These are phyloP conservation scores for Neodiprion lecontei DNA, from an alignment of 1,140 invertebrate genomes.

Conservation along the genomic window DNA sequence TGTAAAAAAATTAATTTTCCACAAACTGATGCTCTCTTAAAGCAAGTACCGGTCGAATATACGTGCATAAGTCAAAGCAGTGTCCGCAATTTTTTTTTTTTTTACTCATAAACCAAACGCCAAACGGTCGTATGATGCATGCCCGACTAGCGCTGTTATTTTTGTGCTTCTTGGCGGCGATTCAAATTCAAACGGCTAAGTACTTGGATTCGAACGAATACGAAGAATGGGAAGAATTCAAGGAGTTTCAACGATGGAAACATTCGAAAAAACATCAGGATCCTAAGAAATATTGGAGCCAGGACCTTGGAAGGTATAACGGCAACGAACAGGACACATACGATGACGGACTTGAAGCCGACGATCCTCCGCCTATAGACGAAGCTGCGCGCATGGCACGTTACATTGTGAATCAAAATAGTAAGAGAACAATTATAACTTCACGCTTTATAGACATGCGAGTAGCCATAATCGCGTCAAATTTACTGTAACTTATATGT, in stretches of 20 bases:
- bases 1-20: background rate
- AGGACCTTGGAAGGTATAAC: background rate
- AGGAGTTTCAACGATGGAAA: constrained; percentile 35
- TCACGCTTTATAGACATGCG: constrained; percentile 9
- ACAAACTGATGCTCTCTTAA: too few species aligned
- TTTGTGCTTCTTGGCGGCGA: background rate
- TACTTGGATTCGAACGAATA: background rate
- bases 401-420: constrained; percentile 62
- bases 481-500: background rate
- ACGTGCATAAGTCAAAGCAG: background rate
- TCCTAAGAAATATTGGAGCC: background rate
- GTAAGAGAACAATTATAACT: constrained; percentile 39
- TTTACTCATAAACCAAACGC: background rate
- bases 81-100: background rate
- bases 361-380: constrained; percentile 50
- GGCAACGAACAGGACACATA: background rate
- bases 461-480: constrained; percentile 13
- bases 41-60: too few species aligned
- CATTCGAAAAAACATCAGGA: constrained; percentile 13
- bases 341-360: background rate
- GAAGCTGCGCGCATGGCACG: constrained; percentile 61
- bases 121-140: background rate
- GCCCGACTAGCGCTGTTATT: background rate
- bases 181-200: background rate
- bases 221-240: constrained; percentile 27